phyloP scores from a whole-genome alignment of 1,140 invertebrate species.

The Nasonia vitripennis region DNA sequence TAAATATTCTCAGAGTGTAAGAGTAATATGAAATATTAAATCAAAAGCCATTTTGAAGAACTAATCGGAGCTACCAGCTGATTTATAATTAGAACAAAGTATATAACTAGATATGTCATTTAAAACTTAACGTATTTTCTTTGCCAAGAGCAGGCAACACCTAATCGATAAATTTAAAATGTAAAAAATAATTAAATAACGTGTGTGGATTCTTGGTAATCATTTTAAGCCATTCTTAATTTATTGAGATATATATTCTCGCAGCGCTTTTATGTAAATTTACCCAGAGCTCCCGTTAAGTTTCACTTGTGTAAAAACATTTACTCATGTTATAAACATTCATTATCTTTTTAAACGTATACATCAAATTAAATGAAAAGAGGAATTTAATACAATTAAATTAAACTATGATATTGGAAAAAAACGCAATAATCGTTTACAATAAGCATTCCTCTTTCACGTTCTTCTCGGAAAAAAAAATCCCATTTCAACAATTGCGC shows the following conservation, averaged over 20 bases:
- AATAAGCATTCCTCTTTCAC: background rate
- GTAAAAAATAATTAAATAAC: background rate
- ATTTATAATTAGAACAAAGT: background rate
- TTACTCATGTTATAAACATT: no score
- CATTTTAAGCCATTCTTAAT: no score
- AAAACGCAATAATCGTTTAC: no score
- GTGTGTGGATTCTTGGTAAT: background rate
- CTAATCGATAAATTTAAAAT: no score
- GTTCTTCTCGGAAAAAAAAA: background rate
- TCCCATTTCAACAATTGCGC: background rate
- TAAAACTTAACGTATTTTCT: background rate
- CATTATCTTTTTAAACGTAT: no score
- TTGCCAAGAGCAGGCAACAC: background rate
- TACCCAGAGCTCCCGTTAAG: no score
- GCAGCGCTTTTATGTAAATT: no score
- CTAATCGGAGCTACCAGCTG: background rate
- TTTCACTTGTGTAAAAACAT: no score
- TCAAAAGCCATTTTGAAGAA: background rate
- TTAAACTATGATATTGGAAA: no score
- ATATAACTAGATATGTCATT: background rate
- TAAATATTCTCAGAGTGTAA: background rate
- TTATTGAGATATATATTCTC: no score
- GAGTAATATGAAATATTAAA: background rate
- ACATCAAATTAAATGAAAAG: no score
- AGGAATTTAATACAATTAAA: no score